Base-by-base conservation (phyloP, 1,140 invertebrate species). In the Brachionus asplanchnoidis region DNA sequence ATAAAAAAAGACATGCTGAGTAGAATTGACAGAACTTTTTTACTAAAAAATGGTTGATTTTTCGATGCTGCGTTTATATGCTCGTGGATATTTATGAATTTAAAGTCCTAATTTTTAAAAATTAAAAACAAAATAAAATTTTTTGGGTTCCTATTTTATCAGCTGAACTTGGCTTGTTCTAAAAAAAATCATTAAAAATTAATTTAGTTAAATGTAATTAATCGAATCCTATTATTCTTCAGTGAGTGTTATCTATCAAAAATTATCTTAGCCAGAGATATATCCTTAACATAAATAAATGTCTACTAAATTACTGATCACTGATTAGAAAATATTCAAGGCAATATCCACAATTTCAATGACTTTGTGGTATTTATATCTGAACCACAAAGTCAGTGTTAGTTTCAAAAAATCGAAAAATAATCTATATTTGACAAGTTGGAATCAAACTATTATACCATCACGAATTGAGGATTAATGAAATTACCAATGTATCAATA, bases 81-180 rank as follows among this genome's bases (percentile, higher is more conserved):
- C 26, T 68, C n/a, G 26, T 68, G 66, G 66, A 68, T 68, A 68
- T 68, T 32, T 68, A 68, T 68, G 53, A 60, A 17, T 68, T 68
- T 68, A 68, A 40, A 68, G 66, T 12, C 66, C 66, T n/a, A 68
- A 68, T 68, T 68, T 68, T 68, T 68, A 68, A 12, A 36, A 32
- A 68, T 32, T 68, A 68, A 68, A 68, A 68, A 68, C 26, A 28
- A 68, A 28, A 68, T 32, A 68, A 40, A 68, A 40, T 32, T 68
- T 36, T 68, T 40, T 68, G 12, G 66, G 26, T 68, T 68, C 66
- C 66, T 68, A 68, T 68, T 68, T 68, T 68, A 68, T 68, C 66
- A 68, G 66, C 66, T 68, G 66, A 68, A 40, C 66, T 60, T 60
- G 53, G 53, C 53, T 60, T 20, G 53, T 60, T 60, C 20, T 20